Conservation (phyloP, 2,888 invertebrate species). For the Limenitis camilla region DNA sequence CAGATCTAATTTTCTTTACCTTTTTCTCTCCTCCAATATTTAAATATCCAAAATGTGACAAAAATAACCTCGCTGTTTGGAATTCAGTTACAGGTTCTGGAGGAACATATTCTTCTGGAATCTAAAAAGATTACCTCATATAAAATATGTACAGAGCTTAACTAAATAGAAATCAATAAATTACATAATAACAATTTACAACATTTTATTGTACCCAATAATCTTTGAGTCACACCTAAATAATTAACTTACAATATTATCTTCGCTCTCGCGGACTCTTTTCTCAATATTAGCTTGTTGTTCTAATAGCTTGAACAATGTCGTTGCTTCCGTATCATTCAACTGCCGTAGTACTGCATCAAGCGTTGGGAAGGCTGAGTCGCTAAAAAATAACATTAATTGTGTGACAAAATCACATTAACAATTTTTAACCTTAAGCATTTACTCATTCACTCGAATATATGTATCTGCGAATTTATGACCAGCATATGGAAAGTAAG, state of each 20-base stretch:
- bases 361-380: conserved; percentile 91
- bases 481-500: too few relatives aligned
- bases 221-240: neutral
- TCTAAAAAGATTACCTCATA: conserved; percentile 36
- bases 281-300: conserved; percentile 79
- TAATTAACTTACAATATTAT: conserved; percentile 46
- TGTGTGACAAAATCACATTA: too few relatives aligned
- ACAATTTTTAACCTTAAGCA: too few relatives aligned
- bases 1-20: conserved; percentile 32
- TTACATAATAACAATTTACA: neutral
- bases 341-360: conserved; percentile 82
- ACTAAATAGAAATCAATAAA: neutral
- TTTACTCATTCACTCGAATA: too few relatives aligned
- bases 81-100: conserved; percentile 92
- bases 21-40: conserved; percentile 73
- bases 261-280: conserved; percentile 62
- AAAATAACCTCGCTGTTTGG: conserved; percentile 94
- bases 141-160: neutral
- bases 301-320: conserved; percentile 82
- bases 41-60: conserved; percentile 96
- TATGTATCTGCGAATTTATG: too few relatives aligned
- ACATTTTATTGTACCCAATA: too few relatives aligned
- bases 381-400: conserved; percentile 66
- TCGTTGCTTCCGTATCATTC: conserved; percentile 75
- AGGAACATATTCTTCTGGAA: conserved; percentile 82